Evolutionary conservation across 2,113 vertebrate species (phyloP).

Genomic region (Poeciliopsis prolifica): DNA sequence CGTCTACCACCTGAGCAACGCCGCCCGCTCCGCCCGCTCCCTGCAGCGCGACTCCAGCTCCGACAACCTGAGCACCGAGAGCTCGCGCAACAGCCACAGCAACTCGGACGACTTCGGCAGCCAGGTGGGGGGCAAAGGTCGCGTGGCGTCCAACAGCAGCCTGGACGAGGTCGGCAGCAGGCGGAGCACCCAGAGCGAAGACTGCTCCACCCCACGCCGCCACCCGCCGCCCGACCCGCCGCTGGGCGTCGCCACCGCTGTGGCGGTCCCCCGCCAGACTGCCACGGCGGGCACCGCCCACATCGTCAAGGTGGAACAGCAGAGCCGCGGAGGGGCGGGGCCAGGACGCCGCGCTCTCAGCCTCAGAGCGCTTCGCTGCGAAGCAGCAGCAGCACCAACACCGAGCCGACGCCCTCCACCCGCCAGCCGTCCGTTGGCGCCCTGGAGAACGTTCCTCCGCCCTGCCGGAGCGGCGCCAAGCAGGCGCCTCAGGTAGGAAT

Average conservation of each 20-base stretch:
- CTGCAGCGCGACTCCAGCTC: constrained; percentile 86
- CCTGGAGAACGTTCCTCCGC: constrained; percentile 84
- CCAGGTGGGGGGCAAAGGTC: constrained; percentile 77
- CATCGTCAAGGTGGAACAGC: constrained; percentile 87
- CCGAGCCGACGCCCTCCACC: constrained; percentile 57
- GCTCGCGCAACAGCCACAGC: constrained; percentile 89
- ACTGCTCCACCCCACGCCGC: constrained; percentile 64
- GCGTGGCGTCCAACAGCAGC: constrained; percentile 86
- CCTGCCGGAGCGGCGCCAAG: constrained; percentile 79
- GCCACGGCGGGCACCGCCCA: constrained; percentile 86
- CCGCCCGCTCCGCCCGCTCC: constrained; percentile 48
- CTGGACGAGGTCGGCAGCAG: constrained; percentile 85
- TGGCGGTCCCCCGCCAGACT: constrained; percentile 87
- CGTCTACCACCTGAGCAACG: constrained; percentile 92
- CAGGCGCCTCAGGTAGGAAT: constrained; percentile 71
- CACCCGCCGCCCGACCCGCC: constrained; percentile 52
- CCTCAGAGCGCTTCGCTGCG: constrained; percentile 84
- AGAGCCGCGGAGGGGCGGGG: constrained; percentile 75
- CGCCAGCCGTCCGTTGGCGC: constrained; percentile 84
- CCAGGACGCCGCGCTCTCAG: constrained; percentile 77
- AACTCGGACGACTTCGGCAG: constrained; percentile 84
- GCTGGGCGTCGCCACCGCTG: constrained; percentile 66
- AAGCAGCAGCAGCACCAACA: constrained; percentile 85
- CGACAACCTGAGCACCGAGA: constrained; percentile 92
- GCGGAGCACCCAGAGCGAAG: constrained; percentile 85